Conservation (phyloP, 2,888 invertebrate species). For the Tryphoninae sp. region DNA sequence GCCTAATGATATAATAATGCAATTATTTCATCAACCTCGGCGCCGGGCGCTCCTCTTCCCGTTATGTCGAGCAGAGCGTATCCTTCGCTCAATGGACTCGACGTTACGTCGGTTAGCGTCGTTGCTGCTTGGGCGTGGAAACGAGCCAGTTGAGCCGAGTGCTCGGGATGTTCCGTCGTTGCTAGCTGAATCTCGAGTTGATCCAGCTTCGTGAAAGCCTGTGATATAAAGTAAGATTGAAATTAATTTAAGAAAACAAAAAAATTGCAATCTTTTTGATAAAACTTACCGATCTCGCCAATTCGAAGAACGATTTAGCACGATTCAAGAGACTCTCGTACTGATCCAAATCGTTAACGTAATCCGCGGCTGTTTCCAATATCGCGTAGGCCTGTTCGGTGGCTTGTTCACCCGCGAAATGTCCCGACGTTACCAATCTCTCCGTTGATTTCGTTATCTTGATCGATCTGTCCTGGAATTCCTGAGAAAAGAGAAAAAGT, state of each 20-base stretch:
- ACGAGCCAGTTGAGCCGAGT: constrained; percentile 86
- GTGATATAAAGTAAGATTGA: constrained; percentile 62
- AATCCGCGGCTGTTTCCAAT: constrained; percentile 86
- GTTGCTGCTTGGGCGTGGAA: constrained; percentile 86
- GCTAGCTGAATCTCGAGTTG: constrained; percentile 89
- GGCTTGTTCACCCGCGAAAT: constrained; percentile 87
- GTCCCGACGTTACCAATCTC: constrained; percentile 87
- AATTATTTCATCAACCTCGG: constrained; percentile 81
- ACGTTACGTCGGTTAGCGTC: constrained; percentile 86
- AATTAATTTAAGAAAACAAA: neutral
- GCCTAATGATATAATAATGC: constrained; percentile 42
- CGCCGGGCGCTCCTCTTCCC: constrained; percentile 85
- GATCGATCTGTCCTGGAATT: constrained; percentile 88
- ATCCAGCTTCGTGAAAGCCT: constrained; percentile 88
- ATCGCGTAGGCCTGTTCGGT: constrained; percentile 86
- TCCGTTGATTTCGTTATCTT: constrained; percentile 91
- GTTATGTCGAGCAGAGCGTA: constrained; percentile 87
- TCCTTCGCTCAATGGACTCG: constrained; percentile 87
- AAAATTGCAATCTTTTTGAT: neutral
- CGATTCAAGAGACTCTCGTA: constrained; percentile 86
- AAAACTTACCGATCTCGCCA: constrained; percentile 85
- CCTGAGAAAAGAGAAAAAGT: constrained; percentile 75
- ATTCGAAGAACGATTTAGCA: constrained; percentile 88
- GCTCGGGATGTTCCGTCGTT: constrained; percentile 85
- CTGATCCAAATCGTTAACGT: constrained; percentile 87